Evolutionary conservation across 2,888 invertebrate genomes (phyloP), one percentile per base, ranked within the genome.

Genomic region (Drosophila putrida): DNA sequence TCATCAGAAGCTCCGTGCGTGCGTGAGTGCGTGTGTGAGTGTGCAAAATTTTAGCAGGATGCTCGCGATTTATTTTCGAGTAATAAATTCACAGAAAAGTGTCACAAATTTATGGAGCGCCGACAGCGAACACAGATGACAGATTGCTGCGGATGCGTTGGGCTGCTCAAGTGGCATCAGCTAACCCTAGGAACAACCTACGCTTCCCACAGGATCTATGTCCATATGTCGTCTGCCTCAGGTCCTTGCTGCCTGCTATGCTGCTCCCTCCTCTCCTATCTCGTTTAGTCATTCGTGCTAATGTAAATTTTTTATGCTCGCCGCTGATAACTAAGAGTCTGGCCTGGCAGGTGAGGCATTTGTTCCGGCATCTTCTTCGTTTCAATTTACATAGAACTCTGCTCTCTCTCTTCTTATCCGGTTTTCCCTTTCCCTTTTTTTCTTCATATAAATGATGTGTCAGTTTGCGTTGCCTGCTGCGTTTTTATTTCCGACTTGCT

Each of bases 51-150:
- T 50, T 53, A 59, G 41, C 59, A 67, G 80, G 68, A 72, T 79
- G 73, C 73, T 51, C 46, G 80, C 83, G 88, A 83, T 89, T 89
- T 88, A 87, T 82, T 81, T 86, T 61, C 47, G 61, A 54, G 80
- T 75, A 83, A 85, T 89, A 85, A 85, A 85, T 85, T 89, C 70
- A 80, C 75, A 69, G 63, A 75, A 85, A 89, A 85, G 89, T 87
- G 88, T 89, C 89, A 84, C 85, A 89, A 89, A 87, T 89, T 85
- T 87, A 87, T 89, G 88, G 65, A 83, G 66, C 78, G 83, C 63
- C 77, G 68, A 82, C 80, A 76, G 62, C 69, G 51, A 59, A 68
- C 75, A 58, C 77, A 71, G 88, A 83, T 83, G 83, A 83, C 86
- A 80, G 88, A 83, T 83, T 79, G 88, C 67, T 71, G 62, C 67